Percentiles rank a stretch among this genome's conserved stretches.
phyloP scores from a whole-genome alignment of 2,113 vertebrate species.

The Tylochromis polylepis region DNA sequence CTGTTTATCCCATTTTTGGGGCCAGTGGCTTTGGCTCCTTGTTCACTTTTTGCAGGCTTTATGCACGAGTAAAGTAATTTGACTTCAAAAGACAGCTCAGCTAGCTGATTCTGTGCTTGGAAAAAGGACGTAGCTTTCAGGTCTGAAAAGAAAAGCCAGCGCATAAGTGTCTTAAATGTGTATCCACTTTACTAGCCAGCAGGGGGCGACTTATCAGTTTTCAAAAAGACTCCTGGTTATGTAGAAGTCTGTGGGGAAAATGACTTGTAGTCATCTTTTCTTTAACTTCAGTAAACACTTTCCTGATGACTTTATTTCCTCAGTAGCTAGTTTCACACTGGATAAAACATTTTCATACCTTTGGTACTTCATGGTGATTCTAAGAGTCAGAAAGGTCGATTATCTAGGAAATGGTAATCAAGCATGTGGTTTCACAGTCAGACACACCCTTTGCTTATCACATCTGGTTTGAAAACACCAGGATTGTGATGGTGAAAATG shows the following conservation, averaged over 20 bases:
- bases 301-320: neutral
- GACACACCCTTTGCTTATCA: neutral
- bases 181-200: neutral
- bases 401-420: neutral
- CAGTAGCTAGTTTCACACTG: neutral
- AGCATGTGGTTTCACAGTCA: neutral
- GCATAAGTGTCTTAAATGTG: neutral
- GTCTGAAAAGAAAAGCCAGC: neutral
- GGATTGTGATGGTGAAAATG: neutral
- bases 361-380: neutral
- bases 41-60: neutral
- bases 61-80: neutral
- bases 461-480: neutral
- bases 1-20: neutral
- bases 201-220: neutral
- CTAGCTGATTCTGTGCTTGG: neutral
- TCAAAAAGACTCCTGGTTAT: neutral
- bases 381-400: neutral
- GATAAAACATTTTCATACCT: neutral
- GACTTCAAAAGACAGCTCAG: neutral
- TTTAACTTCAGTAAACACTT: neutral
- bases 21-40: neutral
- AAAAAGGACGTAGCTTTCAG: neutral
- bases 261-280: neutral
- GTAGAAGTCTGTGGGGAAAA: neutral